These are phyloP conservation scores for Ctenoplectra terminalis DNA, from an alignment of 1,140 invertebrate genomes.

Conservation along the genomic window DNA sequence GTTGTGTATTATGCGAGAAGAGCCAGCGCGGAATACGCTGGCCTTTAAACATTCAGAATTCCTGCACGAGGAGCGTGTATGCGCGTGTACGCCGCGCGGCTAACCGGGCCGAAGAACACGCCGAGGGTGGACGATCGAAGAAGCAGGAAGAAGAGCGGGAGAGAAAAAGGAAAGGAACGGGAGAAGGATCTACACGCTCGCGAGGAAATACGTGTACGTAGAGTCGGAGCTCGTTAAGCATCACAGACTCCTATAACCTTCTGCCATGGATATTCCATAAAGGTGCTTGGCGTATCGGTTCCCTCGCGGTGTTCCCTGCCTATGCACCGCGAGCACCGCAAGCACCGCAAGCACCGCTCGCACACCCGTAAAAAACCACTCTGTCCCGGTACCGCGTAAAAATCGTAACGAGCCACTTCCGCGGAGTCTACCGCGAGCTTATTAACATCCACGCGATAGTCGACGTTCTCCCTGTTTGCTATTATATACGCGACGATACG, in stretches of 20 bases:
- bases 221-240: conserved; percentile 51
- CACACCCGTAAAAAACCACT: conserved; percentile 5
- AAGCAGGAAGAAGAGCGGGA: neutral
- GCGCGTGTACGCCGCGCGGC: neutral
- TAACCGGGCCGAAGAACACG: neutral
- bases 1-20: conserved; percentile 66
- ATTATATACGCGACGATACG: neutral
- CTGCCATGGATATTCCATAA: conserved; percentile 53
- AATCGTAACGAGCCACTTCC: conserved; percentile 35
- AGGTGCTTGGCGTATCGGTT: neutral
- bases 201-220: conserved; percentile 8
- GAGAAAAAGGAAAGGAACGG: neutral
- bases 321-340: neutral
- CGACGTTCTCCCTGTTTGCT: neutral
- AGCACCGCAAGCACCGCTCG: too few relatives aligned
- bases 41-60: conserved; percentile 63
- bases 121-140: conserved; percentile 18
- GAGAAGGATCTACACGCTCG: neutral
- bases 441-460: neutral
- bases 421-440: neutral
- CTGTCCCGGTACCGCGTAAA: conserved; percentile 10
- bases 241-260: conserved; percentile 34
- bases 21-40: conserved; percentile 27
- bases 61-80: conserved; percentile 47
- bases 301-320: neutral